Conservation (phyloP, 2,113 vertebrate species). For the Ptilorrhoa leucosticta region DNA sequence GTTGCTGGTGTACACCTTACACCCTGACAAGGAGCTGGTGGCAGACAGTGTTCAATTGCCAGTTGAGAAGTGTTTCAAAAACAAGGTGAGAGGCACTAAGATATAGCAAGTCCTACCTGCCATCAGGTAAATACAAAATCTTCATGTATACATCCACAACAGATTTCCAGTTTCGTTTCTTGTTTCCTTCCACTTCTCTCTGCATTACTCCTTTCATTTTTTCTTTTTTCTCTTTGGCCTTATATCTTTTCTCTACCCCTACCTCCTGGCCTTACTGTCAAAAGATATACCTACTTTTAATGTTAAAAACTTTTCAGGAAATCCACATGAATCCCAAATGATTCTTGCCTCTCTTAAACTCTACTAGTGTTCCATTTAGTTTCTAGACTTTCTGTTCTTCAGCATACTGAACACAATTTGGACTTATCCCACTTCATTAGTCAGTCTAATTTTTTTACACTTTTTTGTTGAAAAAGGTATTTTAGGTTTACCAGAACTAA, state of each 20-base stretch:
- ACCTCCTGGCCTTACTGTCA: background rate
- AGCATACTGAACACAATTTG: background rate
- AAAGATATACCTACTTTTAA: background rate
- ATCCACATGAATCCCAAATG: background rate
- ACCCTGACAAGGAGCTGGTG: conserved; percentile 74
- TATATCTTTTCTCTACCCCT: background rate
- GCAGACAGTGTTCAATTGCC: conserved; percentile 66
- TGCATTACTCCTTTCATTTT: background rate
- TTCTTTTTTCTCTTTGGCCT: background rate
- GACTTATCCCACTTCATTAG: background rate
- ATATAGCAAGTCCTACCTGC: background rate
- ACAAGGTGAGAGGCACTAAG: conserved; percentile 68
- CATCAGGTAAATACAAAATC: background rate
- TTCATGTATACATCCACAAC: background rate
- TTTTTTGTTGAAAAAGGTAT: background rate
- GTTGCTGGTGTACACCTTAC: conserved; percentile 75
- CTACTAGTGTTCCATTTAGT: background rate
- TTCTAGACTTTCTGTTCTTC: background rate
- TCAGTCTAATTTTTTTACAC: background rate
- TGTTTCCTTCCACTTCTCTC: background rate
- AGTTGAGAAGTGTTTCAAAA: conserved; percentile 77
- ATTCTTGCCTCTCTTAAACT: background rate
- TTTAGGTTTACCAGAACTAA: background rate
- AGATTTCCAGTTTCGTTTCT: background rate
- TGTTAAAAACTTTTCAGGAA: background rate